Evolutionary conservation across 1,140 invertebrate genomes (phyloP), one percentile per base, ranked within the genome.

Genomic region (Halotydeus destructor): DNA sequence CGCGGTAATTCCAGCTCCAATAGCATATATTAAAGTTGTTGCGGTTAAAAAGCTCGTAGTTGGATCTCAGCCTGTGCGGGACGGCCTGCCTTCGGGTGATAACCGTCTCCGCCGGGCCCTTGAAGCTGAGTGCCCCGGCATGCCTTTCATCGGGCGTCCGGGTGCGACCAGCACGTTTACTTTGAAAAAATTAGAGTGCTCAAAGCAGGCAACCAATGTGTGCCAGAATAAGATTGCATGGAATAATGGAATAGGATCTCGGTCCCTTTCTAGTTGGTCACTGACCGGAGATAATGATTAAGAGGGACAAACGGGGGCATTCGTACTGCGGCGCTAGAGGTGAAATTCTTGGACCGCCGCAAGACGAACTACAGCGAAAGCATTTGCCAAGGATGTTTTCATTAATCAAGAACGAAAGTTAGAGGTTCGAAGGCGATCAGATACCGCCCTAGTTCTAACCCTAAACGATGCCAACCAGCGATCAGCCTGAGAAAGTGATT

Each of bases 1-100:
- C 63, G 76, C 76, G 76, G 76, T 78, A 79, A 81, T 75, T 78
- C 75, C 75, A 77, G 74, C 76, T 78, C 73, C 74, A 75, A 74
- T 74, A 78, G 74, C 74, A 72, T 77, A 79, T 77, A 78, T 74
- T 76, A 75, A 76, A 72, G 70, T 75, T 59, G 56, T 45, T 60
- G 57, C 50, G 56, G 56, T 60, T 60, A 60, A 59, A 61, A 59
- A 60, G 56, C 52, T 60, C 59, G 59, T 61, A 61, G 59, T 58
- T 60, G 55, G 43, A 60, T 53, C 39, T 60, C 42, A 40, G 50
- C 38, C 35, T 19, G 19, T 19, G 26, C 35, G 22, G 25, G 8
- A 16, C 27, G 41, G 46, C 47, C 23, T 38, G 26, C 46, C 33
- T 19, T 30, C 8, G n/a, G n/a, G n/a, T n/a, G n/a, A n/a, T n/a